These are phyloP conservation scores for Saturnia pavonia DNA, from an alignment of 2,888 invertebrate genomes.

Conservation along the genomic window DNA sequence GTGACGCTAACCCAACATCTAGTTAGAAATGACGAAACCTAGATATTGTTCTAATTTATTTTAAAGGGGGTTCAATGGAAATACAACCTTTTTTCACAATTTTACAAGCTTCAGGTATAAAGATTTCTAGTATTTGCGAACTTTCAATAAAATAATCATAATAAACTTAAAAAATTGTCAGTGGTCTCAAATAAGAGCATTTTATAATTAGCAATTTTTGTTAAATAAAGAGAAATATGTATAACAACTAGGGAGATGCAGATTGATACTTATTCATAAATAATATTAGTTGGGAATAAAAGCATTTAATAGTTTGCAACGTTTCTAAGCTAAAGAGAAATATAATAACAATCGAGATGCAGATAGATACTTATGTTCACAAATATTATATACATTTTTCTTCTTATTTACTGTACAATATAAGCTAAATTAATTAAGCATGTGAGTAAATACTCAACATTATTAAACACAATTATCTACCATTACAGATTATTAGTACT, in stretches of 20 bases:
- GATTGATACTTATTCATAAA: too few species aligned
- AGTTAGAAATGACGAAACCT: too few species aligned
- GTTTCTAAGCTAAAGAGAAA: neutral
- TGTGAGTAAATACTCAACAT: neutral
- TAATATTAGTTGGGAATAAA: too few species aligned
- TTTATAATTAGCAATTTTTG: neutral
- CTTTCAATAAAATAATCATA: too few species aligned
- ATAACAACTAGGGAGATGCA: neutral
- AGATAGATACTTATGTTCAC: neutral
- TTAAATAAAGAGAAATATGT: neutral
- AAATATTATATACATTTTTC: neutral
- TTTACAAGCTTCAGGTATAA: too few species aligned
- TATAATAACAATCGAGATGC: neutral
- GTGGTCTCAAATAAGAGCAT: too few species aligned
- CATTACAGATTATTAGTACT: conserved; percentile 6
- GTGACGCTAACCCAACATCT: too few species aligned
- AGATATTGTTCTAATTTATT: too few species aligned
- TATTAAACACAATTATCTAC: conserved; percentile 25
- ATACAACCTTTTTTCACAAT: too few species aligned
- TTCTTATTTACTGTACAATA: neutral
- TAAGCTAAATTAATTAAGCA: neutral
- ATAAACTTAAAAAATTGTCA: too few species aligned
- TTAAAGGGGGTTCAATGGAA: too few species aligned
- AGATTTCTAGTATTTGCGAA: too few species aligned
- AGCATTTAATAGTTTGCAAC: neutral